Evolutionary conservation across 2,113 vertebrate species (phyloP), one percentile per base, ranked within the genome.

Genomic region (Axis porcinus): DNA sequence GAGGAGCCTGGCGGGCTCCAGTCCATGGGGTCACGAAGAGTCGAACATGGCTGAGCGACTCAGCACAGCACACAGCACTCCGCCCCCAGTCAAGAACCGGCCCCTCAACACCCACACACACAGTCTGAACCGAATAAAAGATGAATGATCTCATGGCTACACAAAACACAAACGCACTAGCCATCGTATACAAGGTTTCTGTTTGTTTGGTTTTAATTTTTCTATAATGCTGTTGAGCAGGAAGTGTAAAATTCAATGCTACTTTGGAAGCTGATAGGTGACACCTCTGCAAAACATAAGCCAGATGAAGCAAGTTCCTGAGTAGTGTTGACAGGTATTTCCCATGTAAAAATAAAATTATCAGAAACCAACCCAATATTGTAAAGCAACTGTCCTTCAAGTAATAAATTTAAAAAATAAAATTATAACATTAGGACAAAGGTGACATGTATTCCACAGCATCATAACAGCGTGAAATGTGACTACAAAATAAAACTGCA

Each of bases 141-240:
- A 45, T 11, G 19, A n/a, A 14, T 40, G n/a, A 67, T 27, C 89
- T 86, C 50, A 70, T 0, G 5, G 23, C 45, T 27, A 36, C 17
- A 28, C 84, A 40, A 21, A 96, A 93, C 94, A 52, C 27, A 89
- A 93, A 30, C 7, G 21, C 16, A 52, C 33, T 43, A 96, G 67
- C 50, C 70, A 33, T 27, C 40, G 79, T 54, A 79, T 3, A 15
- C 28, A n/a, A 27, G 36, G 40, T 47, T 74, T 87, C 74, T 82
- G 54, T 47, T 86, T 85, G 64, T 74, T 27, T 40, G 11, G 12
- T 9, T 55, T 83, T 83, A 16, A 43, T 33, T 76, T 76, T 95
- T 91, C 84, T 67, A 64, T 52, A 76, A 85, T 88, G 84, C 40
- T 55, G 70, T 76, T 86, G 95, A 88, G 96, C 45, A 89, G 83